Base-by-base conservation (phyloP, 1,140 invertebrate genomes). In the Arion vulgaris region DNA sequence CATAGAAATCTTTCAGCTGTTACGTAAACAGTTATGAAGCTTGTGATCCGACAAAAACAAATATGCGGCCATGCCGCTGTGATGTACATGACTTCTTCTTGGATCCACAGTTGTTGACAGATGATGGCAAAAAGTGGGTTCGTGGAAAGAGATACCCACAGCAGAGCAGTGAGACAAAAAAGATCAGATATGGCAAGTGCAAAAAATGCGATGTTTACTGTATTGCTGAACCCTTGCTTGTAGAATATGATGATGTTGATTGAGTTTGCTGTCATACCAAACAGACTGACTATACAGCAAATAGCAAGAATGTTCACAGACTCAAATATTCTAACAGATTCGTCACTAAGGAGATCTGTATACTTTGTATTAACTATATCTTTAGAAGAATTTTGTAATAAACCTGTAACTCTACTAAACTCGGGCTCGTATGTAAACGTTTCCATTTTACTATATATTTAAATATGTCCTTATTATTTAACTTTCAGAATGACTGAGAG, bases 1-100 rank as follows among this genome's bases (percentile, higher is more conserved):
- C 15, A 80, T 17, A 80, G 62, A 49, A 23, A 80, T 23, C 77
- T 36, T 49, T 80, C 77, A 69, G 39, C 38, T 9, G 57, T 80
- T 5, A 80, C 28, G 62, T 36, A 80, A 5, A 62, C 77, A 23
- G 77, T 80, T 1, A 80, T 80, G 32, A 34, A 80, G 36, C 57
- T 45, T 28, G 77, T 68, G 28, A 62, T 80, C 23, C 77, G 32
- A 15, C 34, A 32, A 26, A 32, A 80, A 9, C 7, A 17, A 38
- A 11, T 36, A 69, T 69, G 57, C 7, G 41, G 66, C 57, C 57
- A 68, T 9, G 49, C 77, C 15, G 7, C 77, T 49, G 62, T 5
- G 9, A 69, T 38, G 36, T 68, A 68, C 23, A 34, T 23, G 2
- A 78, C 32, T 36, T 71, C 69, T 23, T 19, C 13, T 19, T 15